Evolutionary conservation across 2,797 vertebrate species (phyloP).

Genomic region (Cichlasoma orientale): DNA sequence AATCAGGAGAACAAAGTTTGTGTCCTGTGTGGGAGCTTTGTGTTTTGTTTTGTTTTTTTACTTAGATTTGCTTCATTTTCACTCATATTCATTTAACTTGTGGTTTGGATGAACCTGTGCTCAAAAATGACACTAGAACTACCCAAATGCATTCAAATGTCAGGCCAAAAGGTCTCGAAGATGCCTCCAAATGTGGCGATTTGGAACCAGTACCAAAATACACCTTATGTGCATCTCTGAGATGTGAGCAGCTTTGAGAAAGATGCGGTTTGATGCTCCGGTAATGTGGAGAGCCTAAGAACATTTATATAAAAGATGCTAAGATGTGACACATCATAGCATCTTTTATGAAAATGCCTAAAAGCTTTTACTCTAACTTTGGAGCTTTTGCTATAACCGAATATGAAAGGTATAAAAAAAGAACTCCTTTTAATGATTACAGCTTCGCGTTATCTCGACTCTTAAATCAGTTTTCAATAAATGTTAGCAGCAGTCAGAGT

Average conservation of each 20-base stretch:
- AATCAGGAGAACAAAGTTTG: too few species aligned
- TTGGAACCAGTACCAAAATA: neutral
- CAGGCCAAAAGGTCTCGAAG: neutral
- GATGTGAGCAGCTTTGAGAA: too few species aligned
- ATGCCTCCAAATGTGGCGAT: neutral
- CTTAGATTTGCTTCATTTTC: neutral
- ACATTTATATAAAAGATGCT: neutral
- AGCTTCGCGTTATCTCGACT: neutral
- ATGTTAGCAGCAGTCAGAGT: conserved; percentile 7
- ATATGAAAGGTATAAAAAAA: neutral
- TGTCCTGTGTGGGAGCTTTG: too few species aligned
- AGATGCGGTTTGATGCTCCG: neutral
- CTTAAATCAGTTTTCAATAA: conserved; percentile 13
- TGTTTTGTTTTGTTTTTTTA: too few species aligned
- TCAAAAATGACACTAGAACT: neutral
- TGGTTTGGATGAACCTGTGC: neutral
- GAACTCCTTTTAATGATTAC: neutral
- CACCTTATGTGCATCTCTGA: neutral
- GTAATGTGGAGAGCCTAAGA: neutral
- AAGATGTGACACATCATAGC: neutral
- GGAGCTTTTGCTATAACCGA: neutral
- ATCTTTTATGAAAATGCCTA: neutral
- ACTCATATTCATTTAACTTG: neutral
- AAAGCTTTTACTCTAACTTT: neutral
- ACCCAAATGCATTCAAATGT: neutral